Evolutionary conservation across 2,113 vertebrate genomes (phyloP).

Genomic region (Pampusana beccarii): DNA sequence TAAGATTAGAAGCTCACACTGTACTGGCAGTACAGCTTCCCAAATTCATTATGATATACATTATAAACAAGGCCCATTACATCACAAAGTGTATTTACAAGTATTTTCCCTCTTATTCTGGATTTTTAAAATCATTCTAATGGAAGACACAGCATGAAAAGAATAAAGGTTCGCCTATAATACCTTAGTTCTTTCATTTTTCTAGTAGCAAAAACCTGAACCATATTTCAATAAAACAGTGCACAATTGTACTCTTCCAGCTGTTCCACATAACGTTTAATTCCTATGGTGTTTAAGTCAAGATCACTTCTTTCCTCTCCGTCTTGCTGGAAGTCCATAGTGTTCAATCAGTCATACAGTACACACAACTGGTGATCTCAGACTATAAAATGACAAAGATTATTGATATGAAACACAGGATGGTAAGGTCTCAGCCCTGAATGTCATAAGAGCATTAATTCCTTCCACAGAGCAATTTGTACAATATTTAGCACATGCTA

Average conservation of each 20-base stretch:
- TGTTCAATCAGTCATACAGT: not conserved
- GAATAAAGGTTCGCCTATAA: not conserved
- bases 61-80: not conserved
- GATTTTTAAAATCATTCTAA: not conserved
- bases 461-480: not conserved
- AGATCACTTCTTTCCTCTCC: not conserved
- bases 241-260: not conserved
- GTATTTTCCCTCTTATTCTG: not conserved
- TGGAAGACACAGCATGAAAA: not conserved
- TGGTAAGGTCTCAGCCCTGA: not conserved
- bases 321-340: not conserved
- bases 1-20: not conserved
- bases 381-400: not conserved
- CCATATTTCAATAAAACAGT: not conserved
- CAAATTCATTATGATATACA: not conserved
- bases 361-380: not conserved
- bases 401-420: not conserved
- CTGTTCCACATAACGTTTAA: not conserved
- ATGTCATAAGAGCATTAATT: not conserved
- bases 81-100: not conserved
- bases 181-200: not conserved
- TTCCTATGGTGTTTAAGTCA: not conserved
- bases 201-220: not conserved
- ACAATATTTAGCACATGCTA: fast-evolving
- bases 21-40: not conserved